These are phyloP conservation scores for Falco peregrinus DNA, from an alignment of 2,797 vertebrate species.

Conservation along the genomic window DNA sequence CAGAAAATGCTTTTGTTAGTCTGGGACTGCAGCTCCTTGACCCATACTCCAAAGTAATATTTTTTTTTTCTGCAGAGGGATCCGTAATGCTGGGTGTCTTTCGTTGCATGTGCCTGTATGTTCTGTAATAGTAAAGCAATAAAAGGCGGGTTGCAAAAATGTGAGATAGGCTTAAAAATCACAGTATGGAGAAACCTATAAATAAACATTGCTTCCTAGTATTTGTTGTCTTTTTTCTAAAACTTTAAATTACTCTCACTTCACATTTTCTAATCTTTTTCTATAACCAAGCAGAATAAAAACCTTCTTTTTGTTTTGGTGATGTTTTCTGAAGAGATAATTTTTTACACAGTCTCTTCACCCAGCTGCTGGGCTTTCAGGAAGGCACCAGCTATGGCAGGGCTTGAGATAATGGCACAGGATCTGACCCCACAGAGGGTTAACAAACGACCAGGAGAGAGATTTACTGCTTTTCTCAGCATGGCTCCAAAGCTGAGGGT, in stretches of 20 bases:
- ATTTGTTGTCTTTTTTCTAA: not conserved
- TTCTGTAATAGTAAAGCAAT: not conserved
- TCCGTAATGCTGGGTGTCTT: not conserved
- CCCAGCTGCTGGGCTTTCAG: not conserved
- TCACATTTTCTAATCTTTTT: slow-evolving; percentile 12
- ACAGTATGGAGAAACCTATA: not conserved
- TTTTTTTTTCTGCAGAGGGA: not conserved
- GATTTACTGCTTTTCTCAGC: not conserved
- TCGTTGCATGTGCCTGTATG: not conserved
- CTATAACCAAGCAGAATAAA: not conserved
- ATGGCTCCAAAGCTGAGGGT: not conserved
- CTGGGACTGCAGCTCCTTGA: not conserved
- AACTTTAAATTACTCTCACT: slow-evolving; percentile 5
- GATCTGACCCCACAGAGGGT: not conserved
- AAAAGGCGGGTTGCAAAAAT: not conserved
- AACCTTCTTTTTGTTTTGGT: not conserved
- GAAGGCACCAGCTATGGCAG: not conserved
- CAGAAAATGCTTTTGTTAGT: not conserved
- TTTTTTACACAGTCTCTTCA: not conserved
- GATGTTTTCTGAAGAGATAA: not conserved
- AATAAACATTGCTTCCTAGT: not conserved
- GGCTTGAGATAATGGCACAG: not conserved
- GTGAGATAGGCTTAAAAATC: not conserved
- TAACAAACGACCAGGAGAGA: not conserved
- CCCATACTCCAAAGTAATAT: not conserved